Percentiles rank a stretch among this genome's conserved stretches.
These are phyloP conservation scores for Eupithecia subfuscata DNA, from an alignment of 2,888 invertebrate genomes.

Conservation along the genomic window DNA sequence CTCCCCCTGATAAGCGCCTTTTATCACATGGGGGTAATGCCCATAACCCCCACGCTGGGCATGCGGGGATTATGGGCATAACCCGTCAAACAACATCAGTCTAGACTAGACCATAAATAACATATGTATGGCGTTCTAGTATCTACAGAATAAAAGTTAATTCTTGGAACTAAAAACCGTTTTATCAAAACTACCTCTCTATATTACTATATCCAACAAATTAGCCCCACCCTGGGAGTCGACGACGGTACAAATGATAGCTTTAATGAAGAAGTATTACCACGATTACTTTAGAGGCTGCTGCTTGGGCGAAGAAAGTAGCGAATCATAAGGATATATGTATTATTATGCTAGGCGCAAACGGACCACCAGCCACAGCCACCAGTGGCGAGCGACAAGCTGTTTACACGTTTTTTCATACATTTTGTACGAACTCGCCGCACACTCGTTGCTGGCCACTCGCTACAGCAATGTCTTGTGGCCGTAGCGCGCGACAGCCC, in stretches of 20 bases:
- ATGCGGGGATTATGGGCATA: too few relatives aligned
- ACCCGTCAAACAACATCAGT: background rate
- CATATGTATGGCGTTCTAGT: background rate
- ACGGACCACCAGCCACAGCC: too few relatives aligned
- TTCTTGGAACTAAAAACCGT: conserved; percentile 11
- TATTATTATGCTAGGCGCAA: too few relatives aligned
- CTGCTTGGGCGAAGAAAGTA: background rate
- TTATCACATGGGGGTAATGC: too few relatives aligned
- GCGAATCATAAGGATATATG: background rate
- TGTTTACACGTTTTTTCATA: too few relatives aligned
- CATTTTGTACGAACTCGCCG: too few relatives aligned
- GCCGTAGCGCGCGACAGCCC: too few relatives aligned
- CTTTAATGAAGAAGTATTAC: conserved; percentile 72
- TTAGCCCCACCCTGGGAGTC: conserved; percentile 68
- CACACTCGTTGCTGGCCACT: too few relatives aligned
- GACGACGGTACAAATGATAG: conserved; percentile 67
- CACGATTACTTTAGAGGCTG: conserved; percentile 31
- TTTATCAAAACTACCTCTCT: conserved; percentile 1
- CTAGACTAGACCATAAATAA: background rate
- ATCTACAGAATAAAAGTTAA: background rate
- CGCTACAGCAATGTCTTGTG: too few relatives aligned
- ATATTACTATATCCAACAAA: conserved; percentile 34
- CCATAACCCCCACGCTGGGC: too few relatives aligned
- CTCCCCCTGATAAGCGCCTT: too few relatives aligned
- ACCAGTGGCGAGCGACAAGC: too few relatives aligned